Base-by-base conservation (phyloP, 2,888 invertebrate genomes). In the Heterodera filipjevi region DNA sequence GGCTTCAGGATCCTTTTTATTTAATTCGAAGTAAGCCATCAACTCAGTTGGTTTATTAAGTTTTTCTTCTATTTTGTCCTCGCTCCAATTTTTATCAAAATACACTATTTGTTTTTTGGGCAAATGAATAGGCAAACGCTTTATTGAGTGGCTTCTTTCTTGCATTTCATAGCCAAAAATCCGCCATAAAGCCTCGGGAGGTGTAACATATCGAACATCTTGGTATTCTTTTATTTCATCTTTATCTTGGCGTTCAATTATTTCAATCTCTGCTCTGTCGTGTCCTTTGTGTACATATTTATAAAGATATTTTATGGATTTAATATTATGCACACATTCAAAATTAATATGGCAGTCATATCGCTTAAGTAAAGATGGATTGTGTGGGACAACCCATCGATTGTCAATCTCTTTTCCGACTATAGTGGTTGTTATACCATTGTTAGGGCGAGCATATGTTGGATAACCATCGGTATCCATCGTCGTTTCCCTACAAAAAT, bases 281-380 rank as follows among this genome's bases (percentile, higher is more conserved):
- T 81, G 77, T 10, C 86, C 89, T 81, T 87, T 89, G 79, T 85
- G 86, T 2, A 87, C 82, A 76, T 89, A 90, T 72, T 89, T 89
- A 79, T 78, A 86, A 22, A 90, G 32, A 79, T 90, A 89, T 77
- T 88, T 89, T 1, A 87, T 78, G 19, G 80, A 71, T 35, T 76
- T 81, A 5, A 89, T 71, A 30, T 83, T 76, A 5, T 79, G 59
- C 76, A 84, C 84, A 30, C 83, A 71, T 85, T 90, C 90, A 8
- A 90, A 87, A 83, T 90, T 90, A 66, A 90, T 89, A 80, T 90
- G 90, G 44, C 82, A 82, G 77, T 90, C 83, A 82, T 83, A 90
- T 78, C 85, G 88, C 68, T 81, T 73, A 16, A 78, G 78, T 44
- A 90, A 77, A 77, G 81, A 86, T 6, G 87, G 86, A 53, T 71